phyloP scores from a whole-genome alignment of 2,797 vertebrate genomes.

The Allobates femoralis region DNA sequence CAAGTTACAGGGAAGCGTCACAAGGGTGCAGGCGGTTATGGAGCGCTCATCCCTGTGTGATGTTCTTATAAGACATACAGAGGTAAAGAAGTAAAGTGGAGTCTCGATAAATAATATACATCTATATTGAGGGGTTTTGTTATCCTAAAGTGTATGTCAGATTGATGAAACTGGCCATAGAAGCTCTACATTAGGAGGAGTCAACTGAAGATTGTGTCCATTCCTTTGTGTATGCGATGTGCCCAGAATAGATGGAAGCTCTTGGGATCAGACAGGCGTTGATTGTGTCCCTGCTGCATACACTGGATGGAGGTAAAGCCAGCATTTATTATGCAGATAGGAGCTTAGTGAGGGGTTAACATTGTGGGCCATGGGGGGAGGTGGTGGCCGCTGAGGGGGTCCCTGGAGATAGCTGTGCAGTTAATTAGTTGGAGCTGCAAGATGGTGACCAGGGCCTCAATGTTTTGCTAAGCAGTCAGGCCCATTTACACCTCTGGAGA shows the following conservation, averaged over 20 bases:
- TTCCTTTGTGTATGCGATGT: background rate
- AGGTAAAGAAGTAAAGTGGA: background rate
- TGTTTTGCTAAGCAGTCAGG: slow-evolving; percentile 49
- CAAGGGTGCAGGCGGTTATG: too few species aligned
- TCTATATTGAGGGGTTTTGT: too few species aligned
- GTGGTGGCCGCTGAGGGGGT: background rate
- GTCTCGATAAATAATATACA: background rate
- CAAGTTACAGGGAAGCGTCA: too few species aligned
- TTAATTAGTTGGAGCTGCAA: slow-evolving; percentile 45
- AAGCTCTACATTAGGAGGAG: background rate
- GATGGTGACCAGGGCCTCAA: slow-evolving; percentile 31
- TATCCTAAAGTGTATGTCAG: too few species aligned
- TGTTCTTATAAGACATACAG: background rate
- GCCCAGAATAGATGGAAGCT: slow-evolving; percentile 27
- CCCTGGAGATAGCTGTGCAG: slow-evolving; percentile 25
- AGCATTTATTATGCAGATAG: slow-evolving; percentile 5
- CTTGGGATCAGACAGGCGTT: slow-evolving; percentile 26
- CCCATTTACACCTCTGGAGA: slow-evolving; percentile 52
- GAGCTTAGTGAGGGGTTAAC: slow-evolving; percentile 33
- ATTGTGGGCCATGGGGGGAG: background rate
- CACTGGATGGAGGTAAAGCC: background rate
- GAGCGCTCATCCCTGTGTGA: background rate
- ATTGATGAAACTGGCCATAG: too few species aligned
- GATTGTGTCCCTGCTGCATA: slow-evolving; percentile 24
- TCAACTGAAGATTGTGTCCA: background rate